These are phyloP conservation scores for Acleris laterana DNA, from an alignment of 2,888 invertebrate species.

Conservation along the genomic window DNA sequence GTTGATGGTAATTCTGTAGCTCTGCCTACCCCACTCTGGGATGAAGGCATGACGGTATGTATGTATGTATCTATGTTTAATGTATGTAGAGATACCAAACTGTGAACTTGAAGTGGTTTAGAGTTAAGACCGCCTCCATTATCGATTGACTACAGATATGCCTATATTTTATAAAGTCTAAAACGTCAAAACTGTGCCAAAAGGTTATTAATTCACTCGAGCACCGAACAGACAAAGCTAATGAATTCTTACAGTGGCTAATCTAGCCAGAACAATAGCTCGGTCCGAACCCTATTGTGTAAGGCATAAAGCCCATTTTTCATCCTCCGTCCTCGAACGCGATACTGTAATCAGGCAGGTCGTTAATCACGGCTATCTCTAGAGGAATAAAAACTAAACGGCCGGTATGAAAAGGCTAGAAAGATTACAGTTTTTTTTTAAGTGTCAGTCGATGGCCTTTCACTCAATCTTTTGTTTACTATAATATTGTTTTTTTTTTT, in stretches of 20 bases:
- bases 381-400: conserved; percentile 29
- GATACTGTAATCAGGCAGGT: conserved; percentile 34
- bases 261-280: conserved; percentile 17
- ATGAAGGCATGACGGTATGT: no score
- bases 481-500: no score
- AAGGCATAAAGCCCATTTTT: conserved; percentile 24
- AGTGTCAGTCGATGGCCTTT: no score
- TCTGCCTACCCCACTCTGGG: no score
- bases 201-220: conserved; percentile 3
- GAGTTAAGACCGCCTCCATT: no score
- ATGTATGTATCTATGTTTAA: no score
- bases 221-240: conserved; percentile 10
- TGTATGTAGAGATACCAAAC: no score
- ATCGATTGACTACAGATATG: background rate
- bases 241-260: conserved; percentile 24
- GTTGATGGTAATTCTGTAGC: no score
- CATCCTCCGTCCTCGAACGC: conserved; percentile 25
- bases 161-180: background rate
- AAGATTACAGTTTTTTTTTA: conserved; percentile 13
- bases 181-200: background rate
- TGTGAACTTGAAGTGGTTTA: no score
- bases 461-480: no score
- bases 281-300: conserved; percentile 25
- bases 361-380: conserved; percentile 37
- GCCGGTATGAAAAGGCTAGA: conserved; percentile 14